Evolutionary conservation across 2,797 vertebrate species (phyloP), one percentile per base, ranked within the genome.

Genomic region (Fundulus diaphanus): DNA sequence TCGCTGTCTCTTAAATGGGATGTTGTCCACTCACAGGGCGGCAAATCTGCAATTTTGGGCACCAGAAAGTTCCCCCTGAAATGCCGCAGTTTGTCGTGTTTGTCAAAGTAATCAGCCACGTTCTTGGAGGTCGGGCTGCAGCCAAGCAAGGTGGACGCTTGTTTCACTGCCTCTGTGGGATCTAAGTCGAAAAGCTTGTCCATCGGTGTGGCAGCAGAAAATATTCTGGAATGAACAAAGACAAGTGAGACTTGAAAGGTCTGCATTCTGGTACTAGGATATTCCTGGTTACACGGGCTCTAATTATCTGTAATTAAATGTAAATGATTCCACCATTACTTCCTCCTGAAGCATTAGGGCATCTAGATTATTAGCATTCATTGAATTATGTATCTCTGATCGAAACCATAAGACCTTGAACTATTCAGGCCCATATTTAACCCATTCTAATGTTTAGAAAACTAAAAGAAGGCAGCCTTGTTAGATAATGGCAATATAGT

Each of bases 41-140:
- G 96, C 49, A 99, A 88, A 76, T 98, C 95, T 37, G 92, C 91
- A 11, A 95, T 88, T 95, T 95, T 97, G 1, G 98, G 98, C 54
- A 98, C 42, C 44, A 86, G 83, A 88, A 99, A 99, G 48, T 92
- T 65, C 16, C 95, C 90, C 12, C 94, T 93, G 67, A 99, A 91
- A 44, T 95, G 94, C 24, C 75, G 90, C 74, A 99, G 93, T 3
- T 92, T 72, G 75, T 99, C 98, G 2, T 94, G 91, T 59, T 94
- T 29, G 82, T 99, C 98, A 0, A 99, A 93, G 74, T 80, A 83
- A 1, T 90, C 20, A 2, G 98, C 97, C 2, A 99, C 93, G 2
- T 88, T 81, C 54, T 78, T 85, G 6, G 97, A 96, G 0, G 91
- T 79, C 0, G 93, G 89, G 3, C 87, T 93, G 90, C 96, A 97